Percentiles rank a stretch among this genome's conserved stretches.
These are phyloP conservation scores for Marasmarcha lunaedactyla DNA, from an alignment of 2,888 invertebrate genomes.

Conservation along the genomic window DNA sequence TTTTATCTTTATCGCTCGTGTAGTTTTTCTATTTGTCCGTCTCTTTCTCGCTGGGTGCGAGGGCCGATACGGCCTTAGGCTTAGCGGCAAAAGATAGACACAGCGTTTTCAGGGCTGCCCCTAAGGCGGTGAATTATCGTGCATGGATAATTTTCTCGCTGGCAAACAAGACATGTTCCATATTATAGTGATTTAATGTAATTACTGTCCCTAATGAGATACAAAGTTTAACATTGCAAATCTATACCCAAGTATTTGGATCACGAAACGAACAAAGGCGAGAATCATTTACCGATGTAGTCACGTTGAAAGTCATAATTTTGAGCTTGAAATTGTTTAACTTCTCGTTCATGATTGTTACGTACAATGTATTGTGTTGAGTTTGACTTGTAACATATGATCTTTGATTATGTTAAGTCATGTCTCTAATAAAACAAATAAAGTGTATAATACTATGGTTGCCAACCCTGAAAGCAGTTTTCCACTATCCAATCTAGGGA, in stretches of 20 bases:
- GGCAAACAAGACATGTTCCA: conserved; percentile 32
- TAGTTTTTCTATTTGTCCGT: conserved; percentile 23
- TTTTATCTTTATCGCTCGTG: conserved; percentile 37
- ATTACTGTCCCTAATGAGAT: conserved; percentile 33
- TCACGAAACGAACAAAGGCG: neutral
- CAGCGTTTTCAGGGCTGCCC: conserved; percentile 44
- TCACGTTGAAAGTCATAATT: too few relatives aligned
- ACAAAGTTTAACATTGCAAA: conserved; percentile 17
- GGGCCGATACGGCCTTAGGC: conserved; percentile 61
- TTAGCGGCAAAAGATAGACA: conserved; percentile 69
- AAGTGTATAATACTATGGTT: neutral
- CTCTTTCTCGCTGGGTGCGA: conserved; percentile 47
- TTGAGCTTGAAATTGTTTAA: too few relatives aligned
- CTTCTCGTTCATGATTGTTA: too few relatives aligned
- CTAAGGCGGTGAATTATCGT: conserved; percentile 34
- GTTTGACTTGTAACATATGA: too few relatives aligned
- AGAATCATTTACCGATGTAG: too few relatives aligned
- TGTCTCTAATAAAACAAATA: too few relatives aligned
- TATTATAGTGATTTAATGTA: conserved; percentile 39
- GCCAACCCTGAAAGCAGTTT: conserved; percentile 32
- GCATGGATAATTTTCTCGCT: conserved; percentile 41
- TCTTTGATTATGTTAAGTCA: too few relatives aligned
- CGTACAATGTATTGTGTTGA: too few relatives aligned
- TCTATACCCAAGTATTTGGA: neutral
- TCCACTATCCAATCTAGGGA: conserved; percentile 20